Evolutionary conservation across 2,113 vertebrate species (phyloP).

Genomic region (Heloderma charlesbogerti): DNA sequence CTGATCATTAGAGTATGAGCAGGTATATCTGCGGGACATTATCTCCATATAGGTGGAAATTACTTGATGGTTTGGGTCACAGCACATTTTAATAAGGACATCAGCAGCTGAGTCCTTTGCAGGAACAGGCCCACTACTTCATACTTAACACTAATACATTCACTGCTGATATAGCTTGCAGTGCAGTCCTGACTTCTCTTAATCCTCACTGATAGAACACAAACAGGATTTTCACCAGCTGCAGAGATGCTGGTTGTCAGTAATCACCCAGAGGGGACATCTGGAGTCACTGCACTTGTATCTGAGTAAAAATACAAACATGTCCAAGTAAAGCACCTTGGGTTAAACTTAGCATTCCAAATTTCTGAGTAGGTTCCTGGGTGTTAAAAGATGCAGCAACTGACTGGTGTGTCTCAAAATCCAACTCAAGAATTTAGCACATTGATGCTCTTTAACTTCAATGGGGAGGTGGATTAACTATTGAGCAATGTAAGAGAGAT

Average conservation of each 20-base stretch:
- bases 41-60: constrained; percentile 20
- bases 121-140: constrained; percentile 61
- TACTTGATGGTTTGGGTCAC: constrained; percentile 31
- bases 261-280: constrained; percentile 30
- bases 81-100: constrained; percentile 38
- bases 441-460: neutral
- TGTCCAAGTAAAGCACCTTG: neutral
- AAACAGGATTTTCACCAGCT: constrained; percentile 65
- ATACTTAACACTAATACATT: constrained; percentile 55
- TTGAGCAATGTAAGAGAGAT: neutral
- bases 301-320: constrained; percentile 1
- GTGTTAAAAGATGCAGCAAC: neutral
- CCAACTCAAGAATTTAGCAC: constrained; percentile 17
- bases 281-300: constrained; percentile 37
- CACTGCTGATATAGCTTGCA: constrained; percentile 56
- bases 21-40: neutral
- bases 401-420: neutral
- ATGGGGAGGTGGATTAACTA: constrained; percentile 8
- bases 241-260: constrained; percentile 22
- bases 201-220: constrained; percentile 64
- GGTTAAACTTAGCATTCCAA: neutral
- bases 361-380: neutral
- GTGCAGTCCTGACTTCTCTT: constrained; percentile 63
- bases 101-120: constrained; percentile 51
- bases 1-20: neutral